These are phyloP conservation scores for Hyla sarda DNA, from an alignment of 2,113 vertebrate genomes.

Conservation along the genomic window DNA sequence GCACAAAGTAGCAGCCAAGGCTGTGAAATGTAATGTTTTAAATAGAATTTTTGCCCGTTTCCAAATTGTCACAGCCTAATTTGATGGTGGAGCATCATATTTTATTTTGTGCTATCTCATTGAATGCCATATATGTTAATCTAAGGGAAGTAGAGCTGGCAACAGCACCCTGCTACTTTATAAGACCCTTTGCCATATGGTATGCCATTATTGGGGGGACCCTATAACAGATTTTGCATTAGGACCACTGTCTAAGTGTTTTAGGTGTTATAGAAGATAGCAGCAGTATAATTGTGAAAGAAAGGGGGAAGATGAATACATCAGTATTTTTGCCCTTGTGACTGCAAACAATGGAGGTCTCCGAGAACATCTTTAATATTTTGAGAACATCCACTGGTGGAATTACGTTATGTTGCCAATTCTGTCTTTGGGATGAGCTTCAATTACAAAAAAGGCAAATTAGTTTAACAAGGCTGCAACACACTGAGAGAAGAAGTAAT, in stretches of 20 bases:
- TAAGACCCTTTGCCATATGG: not conserved
- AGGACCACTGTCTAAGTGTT: not conserved
- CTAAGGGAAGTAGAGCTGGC: too few relatives aligned
- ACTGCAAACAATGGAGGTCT: not conserved
- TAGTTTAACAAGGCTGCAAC: conserved; percentile 19
- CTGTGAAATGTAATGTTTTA: too few relatives aligned
- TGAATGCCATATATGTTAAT: too few relatives aligned
- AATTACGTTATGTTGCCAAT: not conserved
- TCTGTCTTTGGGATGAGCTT: conserved; percentile 18
- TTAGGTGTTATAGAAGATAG: not conserved
- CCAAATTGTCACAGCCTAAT: not conserved
- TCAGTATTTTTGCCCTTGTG: not conserved
- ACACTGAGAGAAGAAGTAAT: conserved; percentile 17
- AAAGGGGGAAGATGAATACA: too few relatives aligned
- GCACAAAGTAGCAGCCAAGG: not conserved
- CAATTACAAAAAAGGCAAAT: conserved; percentile 36
- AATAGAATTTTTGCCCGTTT: not conserved
- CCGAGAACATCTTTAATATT: not conserved
- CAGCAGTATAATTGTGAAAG: not conserved
- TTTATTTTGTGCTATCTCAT: too few relatives aligned
- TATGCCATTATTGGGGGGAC: not conserved
- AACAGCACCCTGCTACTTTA: not conserved
- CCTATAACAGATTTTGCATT: not conserved
- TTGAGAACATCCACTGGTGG: conserved; percentile 6
- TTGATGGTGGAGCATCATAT: not conserved